Conservation (phyloP, 2,888 invertebrate species). For the Zaprionus obscuricornis region DNA sequence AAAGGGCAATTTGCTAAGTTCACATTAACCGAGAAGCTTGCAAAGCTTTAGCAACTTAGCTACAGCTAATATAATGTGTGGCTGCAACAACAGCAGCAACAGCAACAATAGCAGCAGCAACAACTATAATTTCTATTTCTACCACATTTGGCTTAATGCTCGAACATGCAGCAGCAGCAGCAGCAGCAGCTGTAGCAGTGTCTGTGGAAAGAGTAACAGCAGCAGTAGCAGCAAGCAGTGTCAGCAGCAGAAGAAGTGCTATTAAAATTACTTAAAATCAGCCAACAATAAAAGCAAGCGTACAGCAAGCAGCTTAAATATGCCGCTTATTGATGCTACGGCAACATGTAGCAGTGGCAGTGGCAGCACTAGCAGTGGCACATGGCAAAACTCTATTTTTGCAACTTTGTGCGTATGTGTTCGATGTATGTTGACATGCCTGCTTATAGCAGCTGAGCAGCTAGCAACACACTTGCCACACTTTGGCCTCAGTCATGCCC, state of each 20-base stretch:
- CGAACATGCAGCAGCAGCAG: too few species aligned
- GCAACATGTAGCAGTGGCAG: constrained; percentile 15
- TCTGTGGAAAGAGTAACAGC: too few species aligned
- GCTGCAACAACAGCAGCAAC: constrained; percentile 5
- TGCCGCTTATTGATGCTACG: constrained; percentile 64
- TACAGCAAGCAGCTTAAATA: constrained; percentile 66
- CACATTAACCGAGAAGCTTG: constrained; percentile 39
- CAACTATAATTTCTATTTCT: constrained; percentile 5
- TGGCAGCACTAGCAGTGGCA: not conserved
- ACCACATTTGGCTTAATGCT: constrained; percentile 32
- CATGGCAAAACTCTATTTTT: too few species aligned
- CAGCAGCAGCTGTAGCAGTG: too few species aligned
- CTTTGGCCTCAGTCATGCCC: not conserved
- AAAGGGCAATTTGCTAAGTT: constrained; percentile 50
- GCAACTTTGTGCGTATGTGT: constrained; percentile 6
- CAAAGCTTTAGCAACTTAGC: too few species aligned
- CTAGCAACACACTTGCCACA: constrained; percentile 4
- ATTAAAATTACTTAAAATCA: constrained; percentile 74
- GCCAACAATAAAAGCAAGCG: constrained; percentile 56
- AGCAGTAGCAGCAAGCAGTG: too few species aligned
- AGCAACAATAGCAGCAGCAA: not conserved
- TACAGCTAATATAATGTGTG: constrained; percentile 44
- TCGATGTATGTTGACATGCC: constrained; percentile 44
- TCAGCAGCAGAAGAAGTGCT: constrained; percentile 45
- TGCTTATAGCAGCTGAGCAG: constrained; percentile 41